Conservation (phyloP, 2,888 invertebrate species). For the Plagodis dolabraria region DNA sequence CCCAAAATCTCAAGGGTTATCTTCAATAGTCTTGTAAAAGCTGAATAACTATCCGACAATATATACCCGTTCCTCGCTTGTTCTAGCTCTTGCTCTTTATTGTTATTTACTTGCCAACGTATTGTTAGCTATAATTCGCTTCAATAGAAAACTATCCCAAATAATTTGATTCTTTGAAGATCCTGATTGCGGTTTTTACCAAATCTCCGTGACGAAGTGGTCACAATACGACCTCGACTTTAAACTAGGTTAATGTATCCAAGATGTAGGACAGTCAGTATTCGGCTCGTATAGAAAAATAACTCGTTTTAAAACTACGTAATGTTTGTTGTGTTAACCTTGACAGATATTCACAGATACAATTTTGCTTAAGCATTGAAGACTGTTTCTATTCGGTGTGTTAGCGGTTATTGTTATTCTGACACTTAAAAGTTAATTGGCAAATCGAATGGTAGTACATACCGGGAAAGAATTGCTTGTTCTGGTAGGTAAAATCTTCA, state of each 20-base stretch:
- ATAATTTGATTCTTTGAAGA: conserved; percentile 10
- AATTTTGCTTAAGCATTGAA: conserved; percentile 48
- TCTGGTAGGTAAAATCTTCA: conserved; percentile 5
- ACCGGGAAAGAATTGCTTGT: conserved; percentile 3
- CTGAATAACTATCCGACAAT: conserved; percentile 46
- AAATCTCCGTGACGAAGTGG: conserved; percentile 59
- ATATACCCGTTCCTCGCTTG: conserved; percentile 44
- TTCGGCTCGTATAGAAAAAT: conserved; percentile 61
- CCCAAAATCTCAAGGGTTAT: conserved; percentile 56
- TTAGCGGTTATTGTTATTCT: conserved; percentile 10
- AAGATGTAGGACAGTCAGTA: conserved; percentile 67
- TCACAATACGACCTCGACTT: conserved; percentile 62
- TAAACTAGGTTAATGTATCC: conserved; percentile 77
- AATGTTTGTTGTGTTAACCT: conserved; percentile 54
- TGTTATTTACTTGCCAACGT: conserved; percentile 13
- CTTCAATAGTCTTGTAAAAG: conserved; percentile 59
- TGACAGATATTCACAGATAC: conserved; percentile 59
- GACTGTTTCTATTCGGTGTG: conserved; percentile 26
- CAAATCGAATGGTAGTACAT: conserved; percentile 11
- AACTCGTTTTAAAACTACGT: conserved; percentile 47
- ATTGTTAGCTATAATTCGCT: conserved; percentile 4
- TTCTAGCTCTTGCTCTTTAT: conserved; percentile 26
- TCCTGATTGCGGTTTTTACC: conserved; percentile 31
- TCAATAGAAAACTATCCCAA: conserved; percentile 6
- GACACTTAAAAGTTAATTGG: conserved; percentile 3